Percentiles rank a stretch among this genome's conserved stretches.
Conservation (phyloP, 2,888 invertebrate species). For the Cheilosia scutellata region DNA sequence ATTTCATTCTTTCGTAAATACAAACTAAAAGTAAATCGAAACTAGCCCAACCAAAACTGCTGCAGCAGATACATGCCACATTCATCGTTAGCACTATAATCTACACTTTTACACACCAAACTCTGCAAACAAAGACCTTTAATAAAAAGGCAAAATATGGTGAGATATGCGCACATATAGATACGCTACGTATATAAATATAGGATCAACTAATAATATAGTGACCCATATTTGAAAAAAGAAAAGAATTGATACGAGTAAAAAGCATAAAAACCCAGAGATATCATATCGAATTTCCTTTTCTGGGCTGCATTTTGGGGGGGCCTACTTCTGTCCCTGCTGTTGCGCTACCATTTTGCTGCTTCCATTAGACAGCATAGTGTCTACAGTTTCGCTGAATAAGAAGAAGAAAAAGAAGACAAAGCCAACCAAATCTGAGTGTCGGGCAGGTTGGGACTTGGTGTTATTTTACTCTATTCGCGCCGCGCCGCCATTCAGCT, state of each 20-base stretch:
- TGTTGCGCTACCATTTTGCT: conserved; percentile 35
- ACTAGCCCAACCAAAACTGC: conserved; percentile 61
- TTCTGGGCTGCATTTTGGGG: conserved; percentile 51
- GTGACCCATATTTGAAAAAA: conserved; percentile 67
- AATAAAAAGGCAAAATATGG: conserved; percentile 6
- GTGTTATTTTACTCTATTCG: conserved; percentile 64
- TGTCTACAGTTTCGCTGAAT: conserved; percentile 25
- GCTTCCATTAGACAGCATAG: conserved; percentile 42
- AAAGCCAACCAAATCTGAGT: conserved; percentile 26
- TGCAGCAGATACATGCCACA: conserved; percentile 62
- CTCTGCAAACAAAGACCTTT: conserved; percentile 55
- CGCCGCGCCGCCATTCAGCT: conserved; percentile 43
- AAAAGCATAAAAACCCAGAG: conserved; percentile 42
- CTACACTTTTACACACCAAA: conserved; percentile 24
- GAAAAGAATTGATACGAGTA: conserved; percentile 40
- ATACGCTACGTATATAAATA: conserved; percentile 3
- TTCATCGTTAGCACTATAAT: conserved; percentile 45
- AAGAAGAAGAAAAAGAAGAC: conserved; percentile 22
- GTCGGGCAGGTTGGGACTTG: conserved; percentile 51
- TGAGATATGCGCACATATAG: neutral
- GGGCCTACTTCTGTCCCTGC: conserved; percentile 38
- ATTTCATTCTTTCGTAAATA: conserved; percentile 61
- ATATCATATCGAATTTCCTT: conserved; percentile 71
- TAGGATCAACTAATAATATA: conserved; percentile 36
- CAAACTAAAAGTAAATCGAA: conserved; percentile 23